Percentiles rank a stretch among this genome's conserved stretches.
These are phyloP conservation scores for Nematopogon swammerdamellus DNA, from an alignment of 2,888 invertebrate species.

Conservation along the genomic window DNA sequence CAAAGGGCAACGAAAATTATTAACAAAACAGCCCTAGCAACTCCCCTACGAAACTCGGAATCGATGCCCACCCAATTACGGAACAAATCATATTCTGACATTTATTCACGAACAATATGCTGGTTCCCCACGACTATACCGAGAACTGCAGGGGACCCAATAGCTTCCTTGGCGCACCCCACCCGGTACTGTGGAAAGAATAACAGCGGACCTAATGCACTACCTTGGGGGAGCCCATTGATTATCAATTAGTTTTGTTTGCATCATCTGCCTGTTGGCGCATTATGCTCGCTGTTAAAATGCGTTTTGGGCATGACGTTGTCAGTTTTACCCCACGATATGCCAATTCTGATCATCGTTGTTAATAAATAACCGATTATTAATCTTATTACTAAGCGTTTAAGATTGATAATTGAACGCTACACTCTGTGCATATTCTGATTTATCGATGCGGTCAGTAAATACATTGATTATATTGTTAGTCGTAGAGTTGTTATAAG, in stretches of 20 bases:
- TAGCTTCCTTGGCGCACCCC: neutral
- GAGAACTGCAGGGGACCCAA: neutral
- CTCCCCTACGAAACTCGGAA: constrained; percentile 25
- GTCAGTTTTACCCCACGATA: constrained; percentile 10
- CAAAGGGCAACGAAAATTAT: constrained; percentile 16
- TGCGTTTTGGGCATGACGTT: constrained; percentile 37
- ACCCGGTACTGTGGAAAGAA: constrained; percentile 8
- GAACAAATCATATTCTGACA: constrained; percentile 54
- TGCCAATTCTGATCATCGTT: neutral
- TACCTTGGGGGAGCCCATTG: constrained; percentile 37
- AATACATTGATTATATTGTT: neutral
- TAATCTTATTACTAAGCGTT: too few relatives aligned
- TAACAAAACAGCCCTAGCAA: constrained; percentile 40
- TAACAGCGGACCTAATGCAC: constrained; percentile 26
- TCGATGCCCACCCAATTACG: constrained; percentile 39
- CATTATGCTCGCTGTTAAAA: constrained; percentile 53
- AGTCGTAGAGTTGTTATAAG: constrained; percentile 25
- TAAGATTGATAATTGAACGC: too few relatives aligned
- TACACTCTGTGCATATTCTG: too few relatives aligned
- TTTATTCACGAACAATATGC: constrained; percentile 21
- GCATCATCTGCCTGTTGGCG: constrained; percentile 39
- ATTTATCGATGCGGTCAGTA: neutral
- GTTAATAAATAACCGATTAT: too few relatives aligned
- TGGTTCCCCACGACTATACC: neutral
- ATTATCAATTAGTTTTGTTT: constrained; percentile 54